Evolutionary conservation across 2,797 vertebrate species (phyloP).

Genomic region (Lagodon rhomboides): DNA sequence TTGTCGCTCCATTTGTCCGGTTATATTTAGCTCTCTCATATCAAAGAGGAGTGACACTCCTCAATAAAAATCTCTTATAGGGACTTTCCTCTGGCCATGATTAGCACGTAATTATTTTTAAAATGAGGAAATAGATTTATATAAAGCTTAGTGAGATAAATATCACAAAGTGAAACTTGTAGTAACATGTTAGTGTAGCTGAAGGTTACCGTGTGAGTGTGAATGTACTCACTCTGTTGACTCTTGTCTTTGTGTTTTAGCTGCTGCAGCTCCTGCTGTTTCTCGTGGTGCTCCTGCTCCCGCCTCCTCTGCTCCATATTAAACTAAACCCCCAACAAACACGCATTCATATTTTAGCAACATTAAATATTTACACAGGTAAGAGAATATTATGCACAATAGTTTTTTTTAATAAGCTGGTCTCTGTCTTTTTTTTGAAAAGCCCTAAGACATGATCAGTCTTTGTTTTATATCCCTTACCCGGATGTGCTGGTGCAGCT

Average conservation of each 20-base stretch:
- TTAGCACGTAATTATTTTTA: constrained; percentile 38
- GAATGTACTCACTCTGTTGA: constrained; percentile 84
- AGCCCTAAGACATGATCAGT: neutral
- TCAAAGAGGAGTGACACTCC: constrained; percentile 45
- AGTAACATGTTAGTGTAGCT: constrained; percentile 17
- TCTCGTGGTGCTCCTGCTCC: constrained; percentile 85
- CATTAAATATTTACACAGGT: neutral
- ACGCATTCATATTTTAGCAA: constrained; percentile 16
- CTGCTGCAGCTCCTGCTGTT: constrained; percentile 87
- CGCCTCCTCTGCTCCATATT: constrained; percentile 85
- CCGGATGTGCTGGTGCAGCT: constrained; percentile 85
- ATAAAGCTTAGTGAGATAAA: constrained; percentile 7
- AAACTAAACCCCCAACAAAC: constrained; percentile 61
- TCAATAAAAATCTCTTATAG: constrained; percentile 23
- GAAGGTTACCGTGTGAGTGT: neutral
- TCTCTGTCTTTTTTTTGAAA: neutral
- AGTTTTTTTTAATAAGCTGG: neutral
- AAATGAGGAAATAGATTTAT: constrained; percentile 9
- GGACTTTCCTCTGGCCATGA: constrained; percentile 57
- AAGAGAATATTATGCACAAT: neutral
- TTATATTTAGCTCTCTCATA: constrained; percentile 69
- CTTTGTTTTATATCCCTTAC: constrained; percentile 57
- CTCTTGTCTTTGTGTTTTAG: constrained; percentile 88
- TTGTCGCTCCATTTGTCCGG: constrained; percentile 48
- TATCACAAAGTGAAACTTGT: constrained; percentile 1